Evolutionary conservation across 2,113 vertebrate genomes (phyloP), one percentile per base, ranked within the genome.

Genomic region (Cariama cristata): DNA sequence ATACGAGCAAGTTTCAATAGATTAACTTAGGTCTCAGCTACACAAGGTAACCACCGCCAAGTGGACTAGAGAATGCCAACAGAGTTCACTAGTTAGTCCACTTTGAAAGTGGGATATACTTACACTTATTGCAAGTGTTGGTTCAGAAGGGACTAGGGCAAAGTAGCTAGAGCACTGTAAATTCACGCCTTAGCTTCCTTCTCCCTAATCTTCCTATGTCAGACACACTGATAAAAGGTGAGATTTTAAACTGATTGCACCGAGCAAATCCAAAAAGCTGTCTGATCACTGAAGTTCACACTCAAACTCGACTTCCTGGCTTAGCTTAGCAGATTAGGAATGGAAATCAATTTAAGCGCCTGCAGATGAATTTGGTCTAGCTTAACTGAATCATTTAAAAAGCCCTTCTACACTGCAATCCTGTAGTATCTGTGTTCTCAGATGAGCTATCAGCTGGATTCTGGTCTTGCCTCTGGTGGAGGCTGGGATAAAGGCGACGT

Each of bases 401-500:
- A 86, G 10, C 7, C 33, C 53, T 45, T 76, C 50, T 26, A 26
- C 23, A 28, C 27, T 40, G 62, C 86, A 92, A 91, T 82, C 32
- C 20, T 50, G 30, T 18, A 75, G 30, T 35, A 69, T 86, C 40
- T 89, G 27, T 92, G 95, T 93, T 62, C 75, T 88, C 50, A 80
- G 85, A 56, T 30, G 67, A 81, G 23, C 56, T 59, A 42, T 45
- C 52, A 71, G 60, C 52, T 66, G 52, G 42, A 63, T 59, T 80
- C 67, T 86, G 67, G 38, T 69, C 35, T 56, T 96, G 62, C 28
- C 44, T 76, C 38, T 33, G 66, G 35, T 88, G 40, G 24, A 83
- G 47, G 24, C 27, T 72, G 0, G 0, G 69, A 74, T 15, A 89
- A 93, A 89, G 55, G 18, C 0, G 3, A 40, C 27, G 11, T 71